Evolutionary conservation across 2,113 vertebrate species (phyloP), one percentile per base, ranked within the genome.

Genomic region (Sinocyclocheilus maitianheensis): DNA sequence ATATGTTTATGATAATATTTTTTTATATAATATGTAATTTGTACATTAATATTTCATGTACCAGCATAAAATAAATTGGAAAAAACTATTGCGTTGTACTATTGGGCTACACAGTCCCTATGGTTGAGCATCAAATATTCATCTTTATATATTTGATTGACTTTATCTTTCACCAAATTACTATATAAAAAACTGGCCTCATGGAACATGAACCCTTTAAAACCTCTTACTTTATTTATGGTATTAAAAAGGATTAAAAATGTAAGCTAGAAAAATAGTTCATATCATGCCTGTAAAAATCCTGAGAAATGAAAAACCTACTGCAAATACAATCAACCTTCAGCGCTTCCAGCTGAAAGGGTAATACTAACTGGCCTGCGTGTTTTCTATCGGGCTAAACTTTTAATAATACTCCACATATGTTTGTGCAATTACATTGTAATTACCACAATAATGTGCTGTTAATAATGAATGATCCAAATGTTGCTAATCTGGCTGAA

Each of bases 391-490:
- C 20, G 69, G 82, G 53, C 12, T 84, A 58, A 84, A 75, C 51
- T 55, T 71, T 65, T 82, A 82, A 82, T 82, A 82, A 82, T 82
- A 82, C 81, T 82, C 43, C 20, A 37, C 63, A 82, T 82, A 34
- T 82, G 63, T 53, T 82, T 82, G 43, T 82, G 46, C 46, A 71
- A 82, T 82, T 51, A 82, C 81, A 71, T 71, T n/a, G 26, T n/a
- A 53, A 82, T 71, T 82, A 69, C 81, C 53, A 30, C 24, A 82
- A 30, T 81, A 67, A 48, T 46, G 24, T 81, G n/a, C 79, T 26
- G 40, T 48, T 81, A 65, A 80, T 62, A 80, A 81, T 65, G 40
- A 81, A 63, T 26, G 40, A 67, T 48, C 79, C 60, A 26, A 48
- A 81, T 10, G 43, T 81, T 81, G 78, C 40, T 81, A 67, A 48